Base-by-base conservation (phyloP, 2,888 invertebrate genomes). In the Melipona bicolor region DNA sequence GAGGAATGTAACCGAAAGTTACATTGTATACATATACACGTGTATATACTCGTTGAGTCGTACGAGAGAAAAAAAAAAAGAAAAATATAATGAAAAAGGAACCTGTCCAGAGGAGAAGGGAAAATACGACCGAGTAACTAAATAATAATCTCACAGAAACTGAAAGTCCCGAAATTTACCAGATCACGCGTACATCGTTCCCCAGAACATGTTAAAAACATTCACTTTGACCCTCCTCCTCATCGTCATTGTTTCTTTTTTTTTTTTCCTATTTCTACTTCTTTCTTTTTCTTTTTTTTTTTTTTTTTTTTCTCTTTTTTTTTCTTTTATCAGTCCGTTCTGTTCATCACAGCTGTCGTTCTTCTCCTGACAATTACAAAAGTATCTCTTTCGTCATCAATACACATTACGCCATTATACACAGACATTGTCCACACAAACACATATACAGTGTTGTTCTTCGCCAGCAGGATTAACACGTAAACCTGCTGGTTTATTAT, bases 351-450 rank as follows among this genome's bases (percentile, higher is more conserved):
- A 43, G 74, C 82, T 73, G 54, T 54, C 61, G 71, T 36, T 65
- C 52, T 27, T 81, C 24, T 72, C 65, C 73, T 27, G 24, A 81
- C 65, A 77, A 82, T 52, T 77, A 77, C 83, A 83, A 82, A 84
- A 82, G 74, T 83, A 83, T 84, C 78, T 84, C 81, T 78, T 65
- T 69, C 77, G 21, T 82, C 72, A 76, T 74, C 70, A 79, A 1
- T 62, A 67, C 50, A 67, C 59, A n/a, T 24, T n/a, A 65, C 61
- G 56, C 56, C 56, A 61, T 61, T 17, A n/a, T 62, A 65, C 32
- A 61, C 27, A 24, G 43, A 24, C 24, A 19, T n/a, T 24, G 36
- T 6, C 56, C 68, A 24, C 27, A 19, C 36, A 9, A 9, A 9
- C 49, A 54, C 32, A 56, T n/a, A 59, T 21, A 9, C n/a, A 79